Conservation (phyloP, 2,888 invertebrate genomes). For the Drosophila barbarae region DNA sequence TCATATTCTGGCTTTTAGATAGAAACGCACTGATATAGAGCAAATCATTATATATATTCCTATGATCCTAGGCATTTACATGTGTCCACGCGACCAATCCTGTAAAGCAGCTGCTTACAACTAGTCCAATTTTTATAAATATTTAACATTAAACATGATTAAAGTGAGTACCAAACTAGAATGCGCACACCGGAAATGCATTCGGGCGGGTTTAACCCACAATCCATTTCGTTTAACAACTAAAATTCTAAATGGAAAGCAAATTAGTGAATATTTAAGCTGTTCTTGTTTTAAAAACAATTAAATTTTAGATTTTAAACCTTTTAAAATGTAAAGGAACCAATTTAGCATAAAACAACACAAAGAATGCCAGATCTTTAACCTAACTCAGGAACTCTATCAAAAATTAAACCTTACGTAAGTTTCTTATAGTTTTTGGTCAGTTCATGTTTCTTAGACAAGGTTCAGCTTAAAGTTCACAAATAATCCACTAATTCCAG, state of each 20-base stretch:
- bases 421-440: neutral
- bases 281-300: neutral
- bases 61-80: conserved; percentile 65
- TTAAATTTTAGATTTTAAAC: neutral
- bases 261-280: neutral
- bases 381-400: neutral
- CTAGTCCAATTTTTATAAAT: conserved; percentile 72
- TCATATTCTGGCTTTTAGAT: conserved; percentile 55
- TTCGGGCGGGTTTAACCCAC: conserved; percentile 15
- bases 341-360: neutral
- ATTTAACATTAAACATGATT: conserved; percentile 54
- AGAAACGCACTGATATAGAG: conserved; percentile 39
- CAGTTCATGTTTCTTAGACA: neutral
- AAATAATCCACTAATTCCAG: neutral
- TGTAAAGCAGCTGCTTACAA: conserved; percentile 55
- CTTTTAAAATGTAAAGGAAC: neutral
- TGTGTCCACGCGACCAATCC: conserved; percentile 40
- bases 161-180: conserved; percentile 30
- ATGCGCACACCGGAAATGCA: conserved; percentile 22
- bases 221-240: conserved; percentile 3
- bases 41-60: conserved; percentile 51
- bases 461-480: neutral
- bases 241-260: neutral
- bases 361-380: neutral
- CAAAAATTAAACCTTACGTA: neutral